Evolutionary conservation across 2,888 invertebrate species (phyloP).

Genomic region (Mycalesis mineus): DNA sequence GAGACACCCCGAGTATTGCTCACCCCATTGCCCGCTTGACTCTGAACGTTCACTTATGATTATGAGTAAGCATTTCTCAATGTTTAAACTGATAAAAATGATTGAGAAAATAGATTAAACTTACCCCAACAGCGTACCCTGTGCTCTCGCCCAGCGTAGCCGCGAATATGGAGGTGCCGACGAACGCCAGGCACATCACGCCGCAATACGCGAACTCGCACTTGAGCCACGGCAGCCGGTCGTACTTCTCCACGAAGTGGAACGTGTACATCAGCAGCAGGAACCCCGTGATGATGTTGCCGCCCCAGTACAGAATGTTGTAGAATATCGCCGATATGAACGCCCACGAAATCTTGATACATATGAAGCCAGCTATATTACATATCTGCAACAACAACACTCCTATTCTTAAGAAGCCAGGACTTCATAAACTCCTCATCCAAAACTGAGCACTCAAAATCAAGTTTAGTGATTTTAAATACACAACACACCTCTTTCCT

Average conservation of each 20-base stretch:
- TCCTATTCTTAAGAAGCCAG: too few relatives aligned
- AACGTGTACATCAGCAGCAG: constrained; percentile 87
- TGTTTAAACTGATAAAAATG: too few relatives aligned
- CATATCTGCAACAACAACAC: constrained; percentile 75
- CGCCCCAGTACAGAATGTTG: constrained; percentile 87
- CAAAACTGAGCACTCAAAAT: too few relatives aligned
- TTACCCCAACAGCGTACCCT: constrained; percentile 86
- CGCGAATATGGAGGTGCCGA: constrained; percentile 86
- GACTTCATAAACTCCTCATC: too few relatives aligned
- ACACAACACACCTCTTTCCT: too few relatives aligned
- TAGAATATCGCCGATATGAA: constrained; percentile 83
- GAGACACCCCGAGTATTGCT: too few relatives aligned
- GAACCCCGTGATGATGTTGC: constrained; percentile 86
- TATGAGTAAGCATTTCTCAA: too few relatives aligned
- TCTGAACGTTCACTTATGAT: too few relatives aligned
- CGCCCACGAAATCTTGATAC: constrained; percentile 81
- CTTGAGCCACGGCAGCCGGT: constrained; percentile 89
- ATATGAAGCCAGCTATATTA: constrained; percentile 88
- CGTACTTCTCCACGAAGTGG: constrained; percentile 89
- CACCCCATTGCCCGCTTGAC: too few relatives aligned
- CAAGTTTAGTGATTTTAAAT: too few relatives aligned
- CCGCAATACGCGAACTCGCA: constrained; percentile 86
- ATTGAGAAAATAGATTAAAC: too few relatives aligned
- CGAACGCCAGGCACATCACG: constrained; percentile 83
- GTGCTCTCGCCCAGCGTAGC: constrained; percentile 77